Evolutionary conservation across 2,797 vertebrate species (phyloP), one percentile per base, ranked within the genome.

Genomic region (Thamnophis elegans): DNA sequence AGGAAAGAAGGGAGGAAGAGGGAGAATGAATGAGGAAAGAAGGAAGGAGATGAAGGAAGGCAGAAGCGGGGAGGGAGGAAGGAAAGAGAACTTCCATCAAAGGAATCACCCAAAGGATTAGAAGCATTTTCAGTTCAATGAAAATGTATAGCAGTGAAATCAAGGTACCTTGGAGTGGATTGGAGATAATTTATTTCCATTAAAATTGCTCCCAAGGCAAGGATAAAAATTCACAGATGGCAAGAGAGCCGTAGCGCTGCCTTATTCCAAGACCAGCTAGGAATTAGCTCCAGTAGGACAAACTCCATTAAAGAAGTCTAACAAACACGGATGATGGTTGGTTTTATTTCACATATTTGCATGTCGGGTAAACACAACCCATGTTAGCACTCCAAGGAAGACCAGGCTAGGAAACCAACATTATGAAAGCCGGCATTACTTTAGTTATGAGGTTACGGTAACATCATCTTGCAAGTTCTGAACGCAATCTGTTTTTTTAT

Each of bases 111-210:
- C 88, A 53, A 87, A 90, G 53, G 89, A 87, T 87, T 90, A 92
- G 8, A 14, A 47, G 60, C 53, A 36, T 47, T 16, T 22, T 8
- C 16, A 20, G 58, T 86, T 68, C 88, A 56, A 68, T 90, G 82
- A 11, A 55, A 58, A 86, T 10, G 32, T 65, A 68, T n/a, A 47
- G 13, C 5, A 82, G 47, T 51, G 85, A 90, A 26, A 60, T 28
- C 28, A 89, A 92, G 26, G 47, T 65, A 73, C 62, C 32, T 82
- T 93, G 91, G 91, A 93, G 87, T 85, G 93, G 88, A 62, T 62
- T 88, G 91, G 85, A 42, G 89, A 82, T 90, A 53, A 92, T 78
- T 93, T 93, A 93, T 93, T 87, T 42, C 62, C 91, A 90, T 93
- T 85, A 92, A 92, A 87, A 93, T 82, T 87, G 85, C 62, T 87